Conservation (phyloP, 2,888 invertebrate genomes). For the Willowsia nigromaculata region DNA sequence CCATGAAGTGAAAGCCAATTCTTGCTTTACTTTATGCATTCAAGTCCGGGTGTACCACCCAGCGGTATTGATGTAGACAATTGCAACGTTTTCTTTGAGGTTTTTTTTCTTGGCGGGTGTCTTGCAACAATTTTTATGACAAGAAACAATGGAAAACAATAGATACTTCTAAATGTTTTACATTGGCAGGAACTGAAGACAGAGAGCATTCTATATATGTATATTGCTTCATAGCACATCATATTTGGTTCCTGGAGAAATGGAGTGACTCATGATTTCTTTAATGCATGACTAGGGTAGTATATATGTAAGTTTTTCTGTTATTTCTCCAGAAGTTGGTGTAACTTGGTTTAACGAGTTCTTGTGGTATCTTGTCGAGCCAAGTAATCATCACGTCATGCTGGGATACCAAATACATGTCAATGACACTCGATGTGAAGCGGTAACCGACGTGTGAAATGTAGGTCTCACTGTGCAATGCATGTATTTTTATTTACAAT, state of each 20-base stretch:
- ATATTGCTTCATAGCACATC: too few species aligned
- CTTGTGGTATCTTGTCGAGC: neutral
- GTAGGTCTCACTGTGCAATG: neutral
- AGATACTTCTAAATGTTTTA: too few species aligned
- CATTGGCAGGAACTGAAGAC: too few species aligned
- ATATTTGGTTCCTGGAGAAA: too few species aligned
- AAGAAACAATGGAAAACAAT: neutral
- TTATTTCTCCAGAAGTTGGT: neutral
- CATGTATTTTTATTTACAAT: neutral
- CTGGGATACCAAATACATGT: constrained; percentile 18
- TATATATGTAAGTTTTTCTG: neutral
- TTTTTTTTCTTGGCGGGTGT: neutral
- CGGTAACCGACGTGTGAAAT: neutral
- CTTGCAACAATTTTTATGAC: neutral
- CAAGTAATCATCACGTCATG: constrained; percentile 29
- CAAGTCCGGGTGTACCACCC: too few species aligned
- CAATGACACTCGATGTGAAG: constrained; percentile 17
- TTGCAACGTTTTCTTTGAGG: neutral
- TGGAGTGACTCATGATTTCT: too few species aligned
- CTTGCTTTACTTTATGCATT: too few species aligned
- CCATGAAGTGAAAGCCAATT: too few species aligned
- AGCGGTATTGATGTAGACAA: too few species aligned
- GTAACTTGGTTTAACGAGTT: neutral
- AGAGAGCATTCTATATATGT: too few species aligned
- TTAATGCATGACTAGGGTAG: too few species aligned